A percentile compares a stretch with the other conserved stretches of the same genome.
These are phyloP conservation scores for Malurus splendens DNA, from an alignment of 2,797 vertebrate species.

Conservation along the genomic window DNA sequence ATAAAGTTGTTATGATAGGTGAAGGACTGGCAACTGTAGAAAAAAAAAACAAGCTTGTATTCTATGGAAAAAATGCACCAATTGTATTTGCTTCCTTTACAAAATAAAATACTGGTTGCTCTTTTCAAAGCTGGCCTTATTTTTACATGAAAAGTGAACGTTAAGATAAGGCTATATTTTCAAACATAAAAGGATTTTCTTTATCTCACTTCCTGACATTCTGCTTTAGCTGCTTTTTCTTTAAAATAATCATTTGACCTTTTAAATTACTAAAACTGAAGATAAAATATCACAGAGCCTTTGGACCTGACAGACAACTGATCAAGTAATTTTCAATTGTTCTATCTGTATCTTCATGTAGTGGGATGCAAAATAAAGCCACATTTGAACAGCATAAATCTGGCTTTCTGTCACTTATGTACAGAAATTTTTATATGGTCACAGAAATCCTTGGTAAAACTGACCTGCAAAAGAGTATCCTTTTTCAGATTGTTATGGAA, in stretches of 20 bases:
- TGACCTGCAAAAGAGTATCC: neutral
- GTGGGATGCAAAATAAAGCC: neutral
- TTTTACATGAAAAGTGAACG: constrained; percentile 8
- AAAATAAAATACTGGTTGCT: neutral
- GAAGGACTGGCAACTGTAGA: neutral
- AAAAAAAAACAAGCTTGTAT: neutral
- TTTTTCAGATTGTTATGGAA: neutral
- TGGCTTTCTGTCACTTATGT: neutral
- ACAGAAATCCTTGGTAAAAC: neutral
- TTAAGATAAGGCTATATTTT: constrained; percentile 22
- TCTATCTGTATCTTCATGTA: neutral
- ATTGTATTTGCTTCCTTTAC: neutral
- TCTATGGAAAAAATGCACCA: neutral
- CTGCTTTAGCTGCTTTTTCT: neutral
- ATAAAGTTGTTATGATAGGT: neutral
- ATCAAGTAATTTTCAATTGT: neutral
- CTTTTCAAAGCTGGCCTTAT: neutral
- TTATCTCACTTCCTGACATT: constrained; percentile 33
- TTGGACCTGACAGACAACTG: neutral
- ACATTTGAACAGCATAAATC: neutral
- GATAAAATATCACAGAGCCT: neutral
- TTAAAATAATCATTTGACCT: neutral
- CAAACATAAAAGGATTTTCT: constrained; percentile 33
- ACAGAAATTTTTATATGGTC: neutral
- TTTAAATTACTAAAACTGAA: neutral